A percentile compares a stretch with the other conserved stretches of the same genome.
These are phyloP conservation scores for Pogonocichla stellata DNA, from an alignment of 2,113 vertebrate genomes.

Conservation along the genomic window DNA sequence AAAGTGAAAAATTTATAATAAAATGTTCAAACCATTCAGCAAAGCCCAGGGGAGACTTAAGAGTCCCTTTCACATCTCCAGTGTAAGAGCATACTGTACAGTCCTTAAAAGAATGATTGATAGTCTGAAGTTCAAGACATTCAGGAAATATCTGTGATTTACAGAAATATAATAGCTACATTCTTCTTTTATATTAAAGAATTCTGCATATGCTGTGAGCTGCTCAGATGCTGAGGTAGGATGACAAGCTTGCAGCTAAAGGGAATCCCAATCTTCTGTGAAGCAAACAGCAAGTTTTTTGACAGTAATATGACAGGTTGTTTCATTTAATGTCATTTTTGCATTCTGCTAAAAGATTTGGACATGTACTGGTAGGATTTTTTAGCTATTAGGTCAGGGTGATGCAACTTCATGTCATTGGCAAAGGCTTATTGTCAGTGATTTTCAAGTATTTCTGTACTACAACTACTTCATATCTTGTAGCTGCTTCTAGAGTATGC, in stretches of 20 bases:
- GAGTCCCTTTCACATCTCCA: not conserved
- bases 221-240: not conserved
- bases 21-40: not conserved
- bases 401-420: not conserved
- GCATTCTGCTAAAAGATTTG: not conserved
- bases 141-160: not conserved
- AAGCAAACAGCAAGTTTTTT: not conserved
- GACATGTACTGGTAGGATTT: not conserved
- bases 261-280: not conserved
- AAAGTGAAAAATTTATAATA: not conserved
- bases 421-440: not conserved
- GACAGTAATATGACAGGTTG: not conserved
- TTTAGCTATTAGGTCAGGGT: not conserved
- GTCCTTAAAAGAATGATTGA: not conserved
- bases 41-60: not conserved
- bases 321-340: not conserved
- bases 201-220: not conserved
- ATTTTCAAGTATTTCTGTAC: not conserved
- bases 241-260: not conserved
- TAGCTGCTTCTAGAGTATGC: not conserved
- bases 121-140: not conserved
- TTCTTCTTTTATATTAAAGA: not conserved
- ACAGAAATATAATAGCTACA: not conserved
- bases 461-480: not conserved
- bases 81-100: accelerated